Conservation (phyloP, 2,888 invertebrate species). For the Cryptus viduatorius region DNA sequence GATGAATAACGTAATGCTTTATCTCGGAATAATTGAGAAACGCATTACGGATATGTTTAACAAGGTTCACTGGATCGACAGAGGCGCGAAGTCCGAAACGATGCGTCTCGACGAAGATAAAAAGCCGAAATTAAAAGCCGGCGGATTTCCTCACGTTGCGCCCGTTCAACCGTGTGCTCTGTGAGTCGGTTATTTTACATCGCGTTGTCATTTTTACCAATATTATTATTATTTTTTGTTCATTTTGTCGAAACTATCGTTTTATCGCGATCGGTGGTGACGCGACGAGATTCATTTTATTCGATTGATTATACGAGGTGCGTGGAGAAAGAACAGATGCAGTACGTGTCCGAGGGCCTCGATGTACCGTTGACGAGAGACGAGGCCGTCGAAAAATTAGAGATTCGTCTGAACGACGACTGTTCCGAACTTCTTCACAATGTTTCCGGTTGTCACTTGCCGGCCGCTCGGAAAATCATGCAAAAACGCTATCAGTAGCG, state of each 20-base stretch:
- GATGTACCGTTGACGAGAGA: constrained; percentile 83
- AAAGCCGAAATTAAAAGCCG: constrained; percentile 80
- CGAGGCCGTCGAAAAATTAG: constrained; percentile 82
- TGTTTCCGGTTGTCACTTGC: constrained; percentile 86
- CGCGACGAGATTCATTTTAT: constrained; percentile 7
- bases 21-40: constrained; percentile 93
- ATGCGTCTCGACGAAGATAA: constrained; percentile 81
- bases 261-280: not conserved
- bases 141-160: constrained; percentile 82
- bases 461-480: constrained; percentile 86
- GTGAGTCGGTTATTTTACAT: constrained; percentile 80
- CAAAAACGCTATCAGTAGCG: constrained; percentile 85
- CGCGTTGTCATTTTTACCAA: not conserved
- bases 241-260: not conserved
- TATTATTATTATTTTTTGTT: not conserved
- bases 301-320: constrained; percentile 81
- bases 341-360: constrained; percentile 85
- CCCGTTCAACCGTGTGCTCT: constrained; percentile 86
- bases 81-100: constrained; percentile 77
- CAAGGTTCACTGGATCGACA: constrained; percentile 85
- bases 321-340: constrained; percentile 86
- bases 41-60: constrained; percentile 89
- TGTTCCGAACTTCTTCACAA: constrained; percentile 85
- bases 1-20: constrained; percentile 91
- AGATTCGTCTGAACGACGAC: constrained; percentile 81